These are phyloP conservation scores for Corythaeola cristata DNA, from an alignment of 2,113 vertebrate species.

Conservation along the genomic window DNA sequence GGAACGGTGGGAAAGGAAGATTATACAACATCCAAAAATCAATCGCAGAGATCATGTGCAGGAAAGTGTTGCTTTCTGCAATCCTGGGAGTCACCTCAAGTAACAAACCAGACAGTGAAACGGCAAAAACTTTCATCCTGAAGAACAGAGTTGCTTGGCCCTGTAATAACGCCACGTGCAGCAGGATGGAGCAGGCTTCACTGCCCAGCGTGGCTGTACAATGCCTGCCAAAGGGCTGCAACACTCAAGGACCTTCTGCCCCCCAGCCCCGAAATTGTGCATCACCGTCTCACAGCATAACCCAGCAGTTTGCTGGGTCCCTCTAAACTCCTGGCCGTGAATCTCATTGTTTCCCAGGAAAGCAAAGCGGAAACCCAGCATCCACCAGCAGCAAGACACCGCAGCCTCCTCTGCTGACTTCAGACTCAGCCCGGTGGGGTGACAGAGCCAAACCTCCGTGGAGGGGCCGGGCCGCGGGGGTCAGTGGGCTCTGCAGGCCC, in stretches of 20 bases:
- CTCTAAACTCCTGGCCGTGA: background rate
- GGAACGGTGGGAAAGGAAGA: background rate
- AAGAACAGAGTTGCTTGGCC: background rate
- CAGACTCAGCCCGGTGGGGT: background rate
- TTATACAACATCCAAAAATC: background rate
- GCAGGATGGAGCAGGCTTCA: background rate
- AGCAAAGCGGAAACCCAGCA: conserved; percentile 30
- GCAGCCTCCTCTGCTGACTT: background rate
- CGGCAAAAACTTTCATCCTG: background rate
- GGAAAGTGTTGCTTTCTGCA: background rate
- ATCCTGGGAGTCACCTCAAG: background rate
- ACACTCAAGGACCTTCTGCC: background rate
- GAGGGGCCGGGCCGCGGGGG: background rate
- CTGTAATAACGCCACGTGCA: background rate
- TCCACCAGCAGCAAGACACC: background rate
- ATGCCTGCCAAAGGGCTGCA: background rate
- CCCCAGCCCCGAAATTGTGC: too few relatives aligned
- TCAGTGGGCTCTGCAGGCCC: background rate
- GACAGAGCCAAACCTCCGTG: background rate
- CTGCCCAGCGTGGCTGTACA: background rate
- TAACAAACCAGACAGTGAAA: background rate
- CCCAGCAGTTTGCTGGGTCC: background rate
- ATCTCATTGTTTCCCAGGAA: background rate
- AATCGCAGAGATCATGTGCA: background rate
- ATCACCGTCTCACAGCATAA: background rate